Percentiles rank a stretch among this genome's conserved stretches.
phyloP scores from a whole-genome alignment of 2,113 vertebrate species.

The Eurystomus gularis region DNA sequence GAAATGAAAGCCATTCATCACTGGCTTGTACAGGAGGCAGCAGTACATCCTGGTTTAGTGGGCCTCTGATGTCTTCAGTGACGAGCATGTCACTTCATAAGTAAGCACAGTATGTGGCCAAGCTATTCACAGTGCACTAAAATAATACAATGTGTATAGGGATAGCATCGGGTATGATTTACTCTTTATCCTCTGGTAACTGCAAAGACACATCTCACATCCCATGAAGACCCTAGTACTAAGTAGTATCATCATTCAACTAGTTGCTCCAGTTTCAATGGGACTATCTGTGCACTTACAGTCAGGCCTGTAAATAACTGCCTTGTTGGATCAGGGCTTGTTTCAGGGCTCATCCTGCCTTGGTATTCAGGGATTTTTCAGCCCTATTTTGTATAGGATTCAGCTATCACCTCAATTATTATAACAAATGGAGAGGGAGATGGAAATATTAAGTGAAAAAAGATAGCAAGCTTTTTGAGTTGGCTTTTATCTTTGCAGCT shows the following conservation, averaged over 20 bases:
- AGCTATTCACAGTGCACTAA: neutral
- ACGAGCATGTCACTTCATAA: neutral
- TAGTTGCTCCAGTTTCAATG: neutral
- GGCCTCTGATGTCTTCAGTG: neutral
- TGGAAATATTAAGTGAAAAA: neutral
- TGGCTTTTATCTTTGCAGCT: neutral
- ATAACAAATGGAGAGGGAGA: neutral
- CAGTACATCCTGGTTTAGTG: neutral
- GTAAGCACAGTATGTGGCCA: neutral
- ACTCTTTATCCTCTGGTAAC: neutral
- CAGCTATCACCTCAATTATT: neutral
- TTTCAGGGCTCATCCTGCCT: too few relatives aligned
- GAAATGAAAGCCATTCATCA: constrained; percentile 8
- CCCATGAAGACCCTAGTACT: neutral
- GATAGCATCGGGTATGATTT: neutral
- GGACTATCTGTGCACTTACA: neutral
- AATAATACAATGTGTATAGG: neutral
- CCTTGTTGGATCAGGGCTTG: neutral
- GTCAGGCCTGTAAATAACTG: neutral
- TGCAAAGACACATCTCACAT: neutral
- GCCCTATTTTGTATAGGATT: neutral
- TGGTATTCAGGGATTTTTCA: neutral
- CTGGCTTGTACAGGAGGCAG: neutral
- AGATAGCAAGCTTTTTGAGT: neutral
- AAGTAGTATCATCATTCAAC: neutral